A percentile compares a stretch with the other conserved stretches of the same genome.
Evolutionary conservation across 2,888 invertebrate species (phyloP).

Genomic region (Chrysotoxum bicinctum): DNA sequence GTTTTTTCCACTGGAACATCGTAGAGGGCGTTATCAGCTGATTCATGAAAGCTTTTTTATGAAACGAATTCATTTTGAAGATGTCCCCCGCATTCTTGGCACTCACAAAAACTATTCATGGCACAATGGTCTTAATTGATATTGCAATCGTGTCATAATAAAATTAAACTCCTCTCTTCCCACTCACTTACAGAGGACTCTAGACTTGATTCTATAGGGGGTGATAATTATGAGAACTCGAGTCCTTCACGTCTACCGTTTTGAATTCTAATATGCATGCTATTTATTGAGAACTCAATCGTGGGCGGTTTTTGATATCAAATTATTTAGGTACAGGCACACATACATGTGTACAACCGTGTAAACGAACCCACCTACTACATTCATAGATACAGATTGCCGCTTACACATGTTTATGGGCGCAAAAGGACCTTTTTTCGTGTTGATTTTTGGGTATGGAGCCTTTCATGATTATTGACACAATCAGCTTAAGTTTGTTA

Average conservation of each 20-base stretch:
- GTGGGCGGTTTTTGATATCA: conserved; percentile 16
- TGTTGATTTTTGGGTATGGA: conserved; percentile 21
- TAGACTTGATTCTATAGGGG: background rate
- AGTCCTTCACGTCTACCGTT: background rate
- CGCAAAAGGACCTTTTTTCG: conserved; percentile 17
- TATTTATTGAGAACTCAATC: conserved; percentile 12
- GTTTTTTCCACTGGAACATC: conserved; percentile 57
- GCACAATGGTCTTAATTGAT: conserved; percentile 54
- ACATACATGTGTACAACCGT: background rate
- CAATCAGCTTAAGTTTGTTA: conserved; percentile 57
- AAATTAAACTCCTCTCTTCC: conserved; percentile 4
- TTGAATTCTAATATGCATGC: conserved; percentile 29
- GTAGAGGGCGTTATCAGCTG: conserved; percentile 58
- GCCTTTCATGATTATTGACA: conserved; percentile 64
- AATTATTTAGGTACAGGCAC: background rate
- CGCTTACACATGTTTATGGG: background rate
- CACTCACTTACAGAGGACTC: background rate
- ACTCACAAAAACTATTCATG: conserved; percentile 9
- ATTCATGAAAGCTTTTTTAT: background rate
- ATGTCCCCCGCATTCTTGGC: background rate
- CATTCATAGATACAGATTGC: background rate
- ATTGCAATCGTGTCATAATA: conserved; percentile 50
- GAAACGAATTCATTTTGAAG: background rate
- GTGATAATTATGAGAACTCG: background rate
- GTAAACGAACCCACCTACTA: too few species aligned